These are phyloP conservation scores for Onychomys leucogaster DNA, from an alignment of 2,797 vertebrate genomes.

Conservation along the genomic window DNA sequence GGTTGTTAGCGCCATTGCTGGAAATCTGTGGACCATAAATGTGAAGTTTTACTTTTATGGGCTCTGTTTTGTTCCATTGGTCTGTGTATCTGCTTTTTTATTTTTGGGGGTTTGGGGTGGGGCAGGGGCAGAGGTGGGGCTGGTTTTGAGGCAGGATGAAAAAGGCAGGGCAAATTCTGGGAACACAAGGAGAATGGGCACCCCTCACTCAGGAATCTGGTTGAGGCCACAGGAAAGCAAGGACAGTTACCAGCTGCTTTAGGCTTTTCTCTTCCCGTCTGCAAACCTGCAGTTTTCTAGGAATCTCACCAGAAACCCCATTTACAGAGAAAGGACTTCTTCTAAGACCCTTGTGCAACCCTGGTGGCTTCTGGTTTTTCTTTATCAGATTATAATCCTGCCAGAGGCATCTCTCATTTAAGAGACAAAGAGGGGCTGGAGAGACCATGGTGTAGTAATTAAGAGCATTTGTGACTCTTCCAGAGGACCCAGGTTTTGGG, in stretches of 20 bases:
- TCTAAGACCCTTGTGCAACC: not conserved
- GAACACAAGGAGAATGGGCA: not conserved
- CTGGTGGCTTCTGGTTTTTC: not conserved
- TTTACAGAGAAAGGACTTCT: not conserved
- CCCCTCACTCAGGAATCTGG: not conserved
- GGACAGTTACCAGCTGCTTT: not conserved
- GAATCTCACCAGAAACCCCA: not conserved
- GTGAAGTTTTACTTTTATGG: not conserved
- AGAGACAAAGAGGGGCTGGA: not conserved
- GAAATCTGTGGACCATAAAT: not conserved
- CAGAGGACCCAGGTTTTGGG: not conserved
- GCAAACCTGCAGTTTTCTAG: not conserved
- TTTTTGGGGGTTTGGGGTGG: not conserved
- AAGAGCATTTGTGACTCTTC: not conserved
- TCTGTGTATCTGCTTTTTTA: not conserved
- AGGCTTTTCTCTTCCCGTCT: not conserved
- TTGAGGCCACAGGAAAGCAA: not conserved
- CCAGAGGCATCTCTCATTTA: not conserved
- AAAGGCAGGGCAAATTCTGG: not conserved
- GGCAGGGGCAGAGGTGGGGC: not conserved
- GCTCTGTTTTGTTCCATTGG: not conserved
- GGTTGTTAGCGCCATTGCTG: not conserved
- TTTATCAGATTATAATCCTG: not conserved
- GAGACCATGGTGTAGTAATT: not conserved
- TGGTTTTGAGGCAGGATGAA: not conserved